Base-by-base conservation (phyloP, 1,140 invertebrate species). In the Heliconius nattereri region DNA sequence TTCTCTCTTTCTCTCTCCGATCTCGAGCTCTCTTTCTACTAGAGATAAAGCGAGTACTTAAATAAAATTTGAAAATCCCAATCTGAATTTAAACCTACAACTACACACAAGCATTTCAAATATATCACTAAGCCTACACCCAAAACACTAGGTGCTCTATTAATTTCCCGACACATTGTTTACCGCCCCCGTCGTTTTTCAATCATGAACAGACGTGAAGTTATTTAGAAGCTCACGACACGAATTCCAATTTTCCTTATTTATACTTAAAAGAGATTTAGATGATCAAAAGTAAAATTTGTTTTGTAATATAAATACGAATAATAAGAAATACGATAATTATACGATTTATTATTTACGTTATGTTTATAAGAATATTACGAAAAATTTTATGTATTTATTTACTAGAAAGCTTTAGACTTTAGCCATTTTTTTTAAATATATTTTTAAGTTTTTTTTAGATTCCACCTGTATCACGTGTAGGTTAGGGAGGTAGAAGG, bases 101-200 rank as follows among this genome's bases (percentile, higher is more conserved):
- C 49, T 52, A 20, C 49, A 29, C 0, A 29, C 7, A 57, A 23
- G 23, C n/a, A 52, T 66, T 26, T 66, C 3, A 16, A 2, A 0
- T 29, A 66, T 23, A 8, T 8, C 60, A 16, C 60, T 26, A 13
- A 60, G 3, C 54, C 54, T 60, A 26, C 8, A 60, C 2, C n/a
- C n/a, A 60, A 23, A 57, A 57, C n/a, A 9, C 23, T 66, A 66
- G 60, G 57, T 73, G 6, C 60, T 52, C 71, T 74, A 79, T 79
- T 71, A 79, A 79, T 75, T 75, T 66, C 71, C 78, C 23, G 60
- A 79, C 78, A 75, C 73, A 71, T 75, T 75, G 40, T 75, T 75
- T 26, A 75, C 57, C 29, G 60, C 40, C 35, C 45, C 29, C 60
- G 57, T 75, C 73, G 73, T 75, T 79, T 79, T 79, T 79, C 78